Percentiles rank a stretch among this genome's conserved stretches.
Evolutionary conservation across 35 echinoderm and acorn worm species (phyloP).

Genomic region (Patiria miniata): DNA sequence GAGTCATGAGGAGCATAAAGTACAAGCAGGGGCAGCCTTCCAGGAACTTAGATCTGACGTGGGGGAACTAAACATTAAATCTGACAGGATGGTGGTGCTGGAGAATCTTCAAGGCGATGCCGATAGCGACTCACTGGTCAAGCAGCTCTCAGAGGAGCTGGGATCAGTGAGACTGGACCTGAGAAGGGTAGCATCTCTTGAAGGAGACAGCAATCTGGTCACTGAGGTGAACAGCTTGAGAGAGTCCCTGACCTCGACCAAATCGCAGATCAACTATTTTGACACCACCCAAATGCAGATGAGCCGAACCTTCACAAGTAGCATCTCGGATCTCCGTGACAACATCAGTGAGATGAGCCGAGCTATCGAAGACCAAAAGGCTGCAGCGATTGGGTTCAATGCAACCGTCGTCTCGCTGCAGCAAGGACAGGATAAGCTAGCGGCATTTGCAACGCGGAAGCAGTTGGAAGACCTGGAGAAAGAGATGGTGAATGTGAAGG

Average conservation of each 20-base stretch:
- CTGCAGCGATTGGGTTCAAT: slow-evolving; percentile 8
- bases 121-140: slow-evolving; percentile 11
- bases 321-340: background rate
- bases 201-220: background rate
- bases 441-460: background rate
- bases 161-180: slow-evolving; percentile 7
- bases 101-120: slow-evolving; percentile 23
- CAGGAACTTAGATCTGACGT: slow-evolving; percentile 25
- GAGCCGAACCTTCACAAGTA: slow-evolving; percentile 18
- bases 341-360: background rate
- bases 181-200: background rate
- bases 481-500: background rate
- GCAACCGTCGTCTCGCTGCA: background rate
- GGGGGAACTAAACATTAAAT: background rate
- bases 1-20: slow-evolving; percentile 26
- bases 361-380: background rate
- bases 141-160: background rate
- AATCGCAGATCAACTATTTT: slow-evolving; percentile 40
- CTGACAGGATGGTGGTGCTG: background rate
- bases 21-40: background rate
- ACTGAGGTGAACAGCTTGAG: slow-evolving; percentile 15
- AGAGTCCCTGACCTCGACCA: background rate
- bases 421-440: background rate
- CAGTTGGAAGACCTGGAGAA: background rate
- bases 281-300: slow-evolving; percentile 24